A percentile compares a stretch with the other conserved stretches of the same genome.
phyloP scores from a whole-genome alignment of 2,797 vertebrate species.

The Microhierax caerulescens region DNA sequence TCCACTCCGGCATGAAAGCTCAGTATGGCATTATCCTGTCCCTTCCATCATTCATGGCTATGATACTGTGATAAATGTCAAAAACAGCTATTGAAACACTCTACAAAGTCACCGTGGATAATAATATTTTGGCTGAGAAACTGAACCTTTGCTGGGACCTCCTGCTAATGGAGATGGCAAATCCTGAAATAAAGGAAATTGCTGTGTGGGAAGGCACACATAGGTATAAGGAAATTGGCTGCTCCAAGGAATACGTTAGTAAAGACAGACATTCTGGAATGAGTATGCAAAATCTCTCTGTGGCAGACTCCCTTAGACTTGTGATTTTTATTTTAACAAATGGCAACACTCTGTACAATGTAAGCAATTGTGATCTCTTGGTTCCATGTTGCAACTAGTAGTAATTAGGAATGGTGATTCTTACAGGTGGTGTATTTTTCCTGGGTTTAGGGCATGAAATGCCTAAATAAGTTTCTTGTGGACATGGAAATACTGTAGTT shows the following conservation, averaged over 20 bases:
- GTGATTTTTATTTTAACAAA: constrained; percentile 18
- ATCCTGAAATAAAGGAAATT: background rate
- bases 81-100: background rate
- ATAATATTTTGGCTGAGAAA: background rate
- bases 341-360: background rate
- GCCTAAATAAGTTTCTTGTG: background rate
- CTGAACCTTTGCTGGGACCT: background rate
- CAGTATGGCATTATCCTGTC: background rate
- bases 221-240: background rate
- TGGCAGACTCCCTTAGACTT: background rate
- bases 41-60: background rate
- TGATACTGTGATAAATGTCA: background rate
- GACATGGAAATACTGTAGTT: background rate
- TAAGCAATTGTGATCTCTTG: constrained; percentile 14
- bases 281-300: background rate
- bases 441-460: background rate
- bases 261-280: background rate
- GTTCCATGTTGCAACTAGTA: background rate
- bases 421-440: background rate
- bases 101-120: background rate
- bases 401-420: background rate
- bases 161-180: background rate
- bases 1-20: background rate
- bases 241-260: background rate
- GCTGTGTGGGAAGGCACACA: background rate